Percentiles rank a stretch among this genome's conserved stretches.
Conservation (phyloP, 2,113 vertebrate genomes). For the Todiramphus chloris region DNA sequence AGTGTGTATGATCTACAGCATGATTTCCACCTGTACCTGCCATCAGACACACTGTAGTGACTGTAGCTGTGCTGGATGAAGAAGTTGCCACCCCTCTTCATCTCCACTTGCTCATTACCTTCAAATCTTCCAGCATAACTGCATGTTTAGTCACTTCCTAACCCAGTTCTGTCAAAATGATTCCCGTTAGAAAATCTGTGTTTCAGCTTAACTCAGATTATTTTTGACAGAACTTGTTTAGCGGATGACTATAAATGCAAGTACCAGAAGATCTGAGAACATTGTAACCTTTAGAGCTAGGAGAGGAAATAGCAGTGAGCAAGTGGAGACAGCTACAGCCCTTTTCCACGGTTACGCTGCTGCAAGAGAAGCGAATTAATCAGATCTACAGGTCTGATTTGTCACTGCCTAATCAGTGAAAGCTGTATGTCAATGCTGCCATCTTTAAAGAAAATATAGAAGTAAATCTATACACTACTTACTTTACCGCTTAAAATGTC, state of each 20-base stretch:
- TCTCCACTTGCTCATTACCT: conserved; percentile 58
- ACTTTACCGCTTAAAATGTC: neutral
- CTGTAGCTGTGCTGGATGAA: neutral
- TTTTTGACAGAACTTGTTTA: conserved; percentile 69
- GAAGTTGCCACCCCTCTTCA: conserved; percentile 46
- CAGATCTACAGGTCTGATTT: neutral
- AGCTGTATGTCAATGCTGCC: neutral
- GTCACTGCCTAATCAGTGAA: neutral
- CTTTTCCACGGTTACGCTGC: neutral
- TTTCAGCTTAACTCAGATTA: conserved; percentile 69
- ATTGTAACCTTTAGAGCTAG: conserved; percentile 41
- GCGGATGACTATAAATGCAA: conserved; percentile 57
- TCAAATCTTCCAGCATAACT: conserved; percentile 42
- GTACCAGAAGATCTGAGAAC: conserved; percentile 67
- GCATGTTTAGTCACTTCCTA: conserved; percentile 65
- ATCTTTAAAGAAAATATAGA: neutral
- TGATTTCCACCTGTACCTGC: neutral
- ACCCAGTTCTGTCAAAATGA: conserved; percentile 71
- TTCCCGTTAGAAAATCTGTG: conserved; percentile 62
- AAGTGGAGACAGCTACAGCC: neutral
- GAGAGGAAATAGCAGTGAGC: neutral
- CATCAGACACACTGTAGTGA: neutral
- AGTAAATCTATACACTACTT: neutral
- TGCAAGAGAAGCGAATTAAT: neutral
- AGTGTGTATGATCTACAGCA: neutral